Percentiles rank a stretch among this genome's conserved stretches.
These are phyloP conservation scores for Pelvicachromis taeniatus DNA, from an alignment of 2,113 vertebrate species.

Conservation along the genomic window DNA sequence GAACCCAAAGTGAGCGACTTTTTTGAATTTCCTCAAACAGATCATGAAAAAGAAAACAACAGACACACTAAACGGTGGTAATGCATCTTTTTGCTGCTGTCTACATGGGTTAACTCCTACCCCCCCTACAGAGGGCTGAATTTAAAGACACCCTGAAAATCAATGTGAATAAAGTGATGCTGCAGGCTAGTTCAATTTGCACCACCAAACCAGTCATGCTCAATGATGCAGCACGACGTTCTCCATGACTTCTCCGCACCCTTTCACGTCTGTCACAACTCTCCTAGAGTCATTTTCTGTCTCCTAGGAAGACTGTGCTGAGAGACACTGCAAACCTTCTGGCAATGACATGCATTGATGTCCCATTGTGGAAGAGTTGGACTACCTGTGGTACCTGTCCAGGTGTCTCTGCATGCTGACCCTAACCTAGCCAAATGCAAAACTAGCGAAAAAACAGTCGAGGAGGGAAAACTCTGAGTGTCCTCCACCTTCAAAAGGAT, in stretches of 20 bases:
- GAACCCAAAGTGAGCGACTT: too few species aligned
- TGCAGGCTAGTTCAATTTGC: neutral
- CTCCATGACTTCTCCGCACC: neutral
- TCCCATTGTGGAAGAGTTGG: neutral
- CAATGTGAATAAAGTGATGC: neutral
- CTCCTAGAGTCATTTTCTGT: neutral
- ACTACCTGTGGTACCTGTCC: neutral
- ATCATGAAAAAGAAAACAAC: too few species aligned
- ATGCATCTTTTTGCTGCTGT: too few species aligned
- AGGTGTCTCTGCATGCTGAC: neutral
- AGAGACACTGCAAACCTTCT: neutral
- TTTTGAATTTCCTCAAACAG: too few species aligned
- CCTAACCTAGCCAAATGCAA: neutral
- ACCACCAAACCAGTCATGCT: neutral
- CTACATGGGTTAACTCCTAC: too few species aligned
- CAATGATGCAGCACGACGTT: neutral
- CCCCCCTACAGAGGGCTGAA: neutral
- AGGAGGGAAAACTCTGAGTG: neutral
- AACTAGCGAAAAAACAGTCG: neutral
- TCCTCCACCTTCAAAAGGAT: neutral
- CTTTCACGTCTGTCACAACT: fast-evolving
- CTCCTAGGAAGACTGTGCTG: neutral
- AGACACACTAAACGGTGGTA: too few species aligned
- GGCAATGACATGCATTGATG: neutral
- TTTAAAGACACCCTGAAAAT: neutral